Percentiles rank a stretch among this genome's conserved stretches.
These are phyloP conservation scores for Hemistola chrysoprasaria DNA, from an alignment of 2,888 invertebrate genomes.

Conservation along the genomic window DNA sequence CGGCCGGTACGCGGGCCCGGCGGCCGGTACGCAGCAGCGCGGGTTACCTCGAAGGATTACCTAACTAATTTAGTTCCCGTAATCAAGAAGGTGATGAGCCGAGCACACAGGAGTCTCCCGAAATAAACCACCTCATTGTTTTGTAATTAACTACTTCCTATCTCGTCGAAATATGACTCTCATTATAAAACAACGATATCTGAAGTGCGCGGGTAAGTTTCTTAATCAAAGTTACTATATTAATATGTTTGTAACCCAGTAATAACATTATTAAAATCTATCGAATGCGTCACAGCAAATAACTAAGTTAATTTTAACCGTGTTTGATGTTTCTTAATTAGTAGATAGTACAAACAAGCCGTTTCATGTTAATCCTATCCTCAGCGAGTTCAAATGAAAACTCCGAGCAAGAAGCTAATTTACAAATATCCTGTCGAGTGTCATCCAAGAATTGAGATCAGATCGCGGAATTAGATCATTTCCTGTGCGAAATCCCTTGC, in stretches of 20 bases:
- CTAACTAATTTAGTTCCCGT: conserved; percentile 21
- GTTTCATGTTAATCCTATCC: no score
- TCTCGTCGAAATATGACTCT: not conserved
- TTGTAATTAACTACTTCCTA: conserved; percentile 11
- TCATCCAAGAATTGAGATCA: conserved; percentile 23
- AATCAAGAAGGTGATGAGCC: conserved; percentile 17
- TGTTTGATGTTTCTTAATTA: no score
- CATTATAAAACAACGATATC: no score
- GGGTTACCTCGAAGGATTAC: conserved; percentile 9
- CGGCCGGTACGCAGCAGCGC: not conserved
- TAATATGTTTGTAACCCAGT: no score
- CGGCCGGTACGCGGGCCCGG: no score
- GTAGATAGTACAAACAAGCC: no score
- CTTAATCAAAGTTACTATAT: no score
- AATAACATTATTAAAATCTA: no score
- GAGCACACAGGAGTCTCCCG: conserved; percentile 7
- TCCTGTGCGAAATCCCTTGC: conserved; percentile 19
- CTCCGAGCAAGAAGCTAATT: conserved; percentile 15
- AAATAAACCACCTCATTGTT: conserved; percentile 10
- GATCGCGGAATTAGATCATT: conserved; percentile 26
- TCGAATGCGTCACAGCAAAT: no score
- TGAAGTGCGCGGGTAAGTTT: no score
- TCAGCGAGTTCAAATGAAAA: not conserved
- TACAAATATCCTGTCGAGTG: conserved; percentile 27
- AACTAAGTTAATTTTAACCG: no score